Evolutionary conservation across 1,140 invertebrate genomes (phyloP), one percentile per base, ranked within the genome.

Genomic region (Zophobas atratus): DNA sequence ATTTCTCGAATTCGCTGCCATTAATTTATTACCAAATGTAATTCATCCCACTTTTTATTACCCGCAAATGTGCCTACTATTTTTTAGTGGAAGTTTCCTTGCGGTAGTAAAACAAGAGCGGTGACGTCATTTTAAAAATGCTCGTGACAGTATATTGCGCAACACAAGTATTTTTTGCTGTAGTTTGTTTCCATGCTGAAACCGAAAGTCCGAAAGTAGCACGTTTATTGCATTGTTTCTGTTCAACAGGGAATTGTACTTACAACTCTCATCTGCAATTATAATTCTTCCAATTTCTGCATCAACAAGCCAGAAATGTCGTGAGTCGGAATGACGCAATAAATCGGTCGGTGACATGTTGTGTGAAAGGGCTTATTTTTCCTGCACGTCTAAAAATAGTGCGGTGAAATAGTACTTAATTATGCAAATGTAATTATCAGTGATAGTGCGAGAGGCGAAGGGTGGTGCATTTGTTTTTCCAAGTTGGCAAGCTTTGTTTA

Each of bases 341-440:
- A 60, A 60, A 60, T 60, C 20, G 20, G 53, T 38, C 56, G 36
- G 36, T 36, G 56, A 39, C 36, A 60, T 60, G 56, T 60, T 60
- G 41, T 43, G 60, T 67, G 60, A 43, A 67, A 33, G 60, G 60
- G 5, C 8, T 60, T 38, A 67, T 43, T 67, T 67, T 67, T 67
- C 43, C 43, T 67, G 39, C 60, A 67, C 4, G 60, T 67, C 60
- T 67, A 67, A 67, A 67, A 67, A 67, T 67, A 67, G 60, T 33
- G 6, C 5, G 8, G 39, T 67, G 60, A 67, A 67, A 67, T 67
- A 67, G 60, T 67, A 67, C 43, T 67, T 67, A 67, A 67, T 67
- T 67, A 67, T 67, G 60, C 60, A 67, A 67, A 67, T 67, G 60
- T 67, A 67, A 67, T 67, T 67, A 67, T 67, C 60, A 67, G 60